Conservation (phyloP, 1,140 invertebrate species). For the Neodiprion virginianus region DNA sequence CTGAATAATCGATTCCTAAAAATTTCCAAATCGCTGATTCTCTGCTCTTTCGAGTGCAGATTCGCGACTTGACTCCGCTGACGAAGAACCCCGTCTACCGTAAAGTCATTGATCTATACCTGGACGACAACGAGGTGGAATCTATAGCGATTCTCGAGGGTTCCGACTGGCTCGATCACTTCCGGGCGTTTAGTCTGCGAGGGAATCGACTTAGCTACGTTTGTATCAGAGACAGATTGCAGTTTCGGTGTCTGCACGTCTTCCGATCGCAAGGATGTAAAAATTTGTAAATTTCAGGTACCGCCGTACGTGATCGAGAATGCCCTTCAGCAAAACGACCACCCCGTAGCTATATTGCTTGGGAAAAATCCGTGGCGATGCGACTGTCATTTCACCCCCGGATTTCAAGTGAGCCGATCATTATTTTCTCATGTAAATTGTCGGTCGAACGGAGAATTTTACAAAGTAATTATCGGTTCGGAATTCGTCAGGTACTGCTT, state of each 20-base stretch:
- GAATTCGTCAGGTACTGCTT: slow-evolving; percentile 65
- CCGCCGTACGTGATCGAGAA: slow-evolving; percentile 81
- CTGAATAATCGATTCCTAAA: neutral
- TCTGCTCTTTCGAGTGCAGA: slow-evolving; percentile 53
- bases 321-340: slow-evolving; percentile 73
- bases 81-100: slow-evolving; percentile 71
- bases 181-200: slow-evolving; percentile 75
- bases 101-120: slow-evolving; percentile 73
- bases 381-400: slow-evolving; percentile 79
- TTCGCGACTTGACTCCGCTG: slow-evolving; percentile 68
- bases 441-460: neutral
- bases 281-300: slow-evolving; percentile 61
- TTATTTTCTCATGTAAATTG: neutral
- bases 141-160: slow-evolving; percentile 77
- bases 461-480: neutral
- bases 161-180: slow-evolving; percentile 76
- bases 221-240: slow-evolving; percentile 33
- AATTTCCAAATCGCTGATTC: neutral
- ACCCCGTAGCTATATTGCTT: slow-evolving; percentile 71
- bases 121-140: slow-evolving; percentile 77
- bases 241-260: neutral
- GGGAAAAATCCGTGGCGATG: slow-evolving; percentile 83
- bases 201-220: slow-evolving; percentile 78
- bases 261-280: neutral
- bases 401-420: slow-evolving; percentile 66